Base-by-base conservation (phyloP, 2,888 invertebrate genomes). In the Zelleria hepariella region DNA sequence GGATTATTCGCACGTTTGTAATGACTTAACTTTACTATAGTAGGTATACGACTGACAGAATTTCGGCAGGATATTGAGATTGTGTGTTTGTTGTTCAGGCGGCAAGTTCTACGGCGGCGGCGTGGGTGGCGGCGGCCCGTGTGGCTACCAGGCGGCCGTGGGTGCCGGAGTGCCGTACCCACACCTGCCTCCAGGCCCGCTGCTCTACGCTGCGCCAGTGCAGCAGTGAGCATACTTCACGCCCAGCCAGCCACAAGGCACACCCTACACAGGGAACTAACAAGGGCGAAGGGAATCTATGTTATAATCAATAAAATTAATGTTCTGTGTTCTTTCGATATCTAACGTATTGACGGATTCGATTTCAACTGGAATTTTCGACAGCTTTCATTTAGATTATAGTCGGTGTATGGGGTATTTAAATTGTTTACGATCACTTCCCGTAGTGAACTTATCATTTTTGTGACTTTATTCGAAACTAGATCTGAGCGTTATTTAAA, bases 141-240 rank as follows among this genome's bases (percentile, higher is more conserved):
- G 92, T 74, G 91, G 92, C 59, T 93, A 94, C 78, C 93, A 93
- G 78, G 91, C 92, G 59, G 91, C 93, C 4, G 87, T 93, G 82
- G 86, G 91, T 86, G 76, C 90, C 77, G 70, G 84, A 60, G 86
- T 87, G 57, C 91, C 93, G 15, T 91, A 93, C 75, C 91, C 92
- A 7, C 93, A 93, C 77, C 69, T 91, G 78, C 77, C 93, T 70
- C 82, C 92, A 78, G 73, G 86, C 60, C 86, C 87, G 5, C 74
- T 90, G 67, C 77, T 93, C 79, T 86, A 91, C 85, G 72, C 93
- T 78, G 78, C 93, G 42, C 92, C 94, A 54, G 94, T 94, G 59
- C 94, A 94, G 78, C 94, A 94, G 90, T 94, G 93, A 91, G n/a
- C n/a, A n/a, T n/a, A n/a, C n/a, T n/a, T n/a, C n/a, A 75, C 32